Conservation (phyloP, 2,797 vertebrate genomes). For the Aplochiton taeniatus region DNA sequence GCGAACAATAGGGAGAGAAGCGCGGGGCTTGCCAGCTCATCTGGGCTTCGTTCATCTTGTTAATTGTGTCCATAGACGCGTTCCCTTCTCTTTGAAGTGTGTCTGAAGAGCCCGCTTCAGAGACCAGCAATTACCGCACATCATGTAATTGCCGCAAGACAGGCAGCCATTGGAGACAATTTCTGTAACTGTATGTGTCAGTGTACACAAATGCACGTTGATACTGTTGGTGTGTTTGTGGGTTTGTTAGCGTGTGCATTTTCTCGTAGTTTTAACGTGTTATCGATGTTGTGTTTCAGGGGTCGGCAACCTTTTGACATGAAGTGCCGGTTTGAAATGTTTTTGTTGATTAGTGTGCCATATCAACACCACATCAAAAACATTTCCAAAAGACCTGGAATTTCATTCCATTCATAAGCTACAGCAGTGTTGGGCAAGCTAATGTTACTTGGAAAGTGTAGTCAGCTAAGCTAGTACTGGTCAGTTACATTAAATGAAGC, state of each 20-base stretch:
- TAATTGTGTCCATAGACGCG: constrained; percentile 80
- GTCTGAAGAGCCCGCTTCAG: constrained; percentile 81
- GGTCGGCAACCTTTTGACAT: no score
- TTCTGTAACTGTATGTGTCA: constrained; percentile 55
- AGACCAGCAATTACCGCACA: constrained; percentile 81
- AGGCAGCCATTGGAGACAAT: constrained; percentile 77
- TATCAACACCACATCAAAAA: no score
- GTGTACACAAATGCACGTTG: neutral
- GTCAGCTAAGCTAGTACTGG: no score
- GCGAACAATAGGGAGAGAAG: constrained; percentile 76
- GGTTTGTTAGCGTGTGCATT: neutral
- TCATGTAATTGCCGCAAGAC: constrained; percentile 81
- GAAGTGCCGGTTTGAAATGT: no score
- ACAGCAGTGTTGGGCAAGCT: no score
- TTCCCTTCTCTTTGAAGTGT: constrained; percentile 78
- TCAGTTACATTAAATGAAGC: no score
- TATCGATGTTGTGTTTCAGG: neutral
- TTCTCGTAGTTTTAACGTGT: no score
- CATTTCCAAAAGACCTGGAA: no score
- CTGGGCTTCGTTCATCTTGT: constrained; percentile 78
- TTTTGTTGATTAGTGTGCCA: no score
- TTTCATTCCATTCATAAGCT: no score
- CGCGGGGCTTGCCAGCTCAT: constrained; percentile 68
- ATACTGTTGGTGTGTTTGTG: constrained; percentile 4
- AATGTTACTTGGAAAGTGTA: no score